These are phyloP conservation scores for Molothrus ater DNA, from an alignment of 2,797 vertebrate genomes.

Conservation along the genomic window DNA sequence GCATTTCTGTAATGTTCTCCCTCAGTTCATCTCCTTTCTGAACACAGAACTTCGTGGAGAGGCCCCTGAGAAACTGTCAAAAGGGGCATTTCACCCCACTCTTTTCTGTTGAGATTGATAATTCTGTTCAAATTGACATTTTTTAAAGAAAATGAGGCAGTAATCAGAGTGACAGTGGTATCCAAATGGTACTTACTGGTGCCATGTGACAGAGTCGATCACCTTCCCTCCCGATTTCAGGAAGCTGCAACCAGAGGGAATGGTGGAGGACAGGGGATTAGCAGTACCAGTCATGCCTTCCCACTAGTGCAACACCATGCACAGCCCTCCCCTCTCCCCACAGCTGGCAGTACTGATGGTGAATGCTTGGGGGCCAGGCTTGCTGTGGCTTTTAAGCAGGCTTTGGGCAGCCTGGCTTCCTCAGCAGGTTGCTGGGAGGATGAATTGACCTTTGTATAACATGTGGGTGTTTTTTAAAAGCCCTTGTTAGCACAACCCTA, in stretches of 20 bases:
- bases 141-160: neutral
- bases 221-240: conserved; percentile 82
- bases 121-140: neutral
- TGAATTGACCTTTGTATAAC: neutral
- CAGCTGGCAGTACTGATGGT: neutral
- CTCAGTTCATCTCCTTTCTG: neutral
- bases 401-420: neutral
- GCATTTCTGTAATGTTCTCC: rapidly evolving
- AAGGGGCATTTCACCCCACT: neutral
- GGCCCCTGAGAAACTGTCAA: rapidly evolving
- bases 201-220: conserved; percentile 90
- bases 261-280: neutral
- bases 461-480: neutral
- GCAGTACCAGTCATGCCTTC: rapidly evolving
- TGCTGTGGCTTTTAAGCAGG: neutral
- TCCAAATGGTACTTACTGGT: conserved; percentile 85
- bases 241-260: conserved; percentile 78
- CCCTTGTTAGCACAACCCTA: neutral
- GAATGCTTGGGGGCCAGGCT: neutral
- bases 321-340: neutral
- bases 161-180: neutral
- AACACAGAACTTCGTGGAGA: neutral
- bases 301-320: rapidly evolving
- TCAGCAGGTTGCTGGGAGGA: neutral
- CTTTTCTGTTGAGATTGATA: neutral